Evolutionary conservation across 2,797 vertebrate species (phyloP).

Genomic region (Alca torda): DNA sequence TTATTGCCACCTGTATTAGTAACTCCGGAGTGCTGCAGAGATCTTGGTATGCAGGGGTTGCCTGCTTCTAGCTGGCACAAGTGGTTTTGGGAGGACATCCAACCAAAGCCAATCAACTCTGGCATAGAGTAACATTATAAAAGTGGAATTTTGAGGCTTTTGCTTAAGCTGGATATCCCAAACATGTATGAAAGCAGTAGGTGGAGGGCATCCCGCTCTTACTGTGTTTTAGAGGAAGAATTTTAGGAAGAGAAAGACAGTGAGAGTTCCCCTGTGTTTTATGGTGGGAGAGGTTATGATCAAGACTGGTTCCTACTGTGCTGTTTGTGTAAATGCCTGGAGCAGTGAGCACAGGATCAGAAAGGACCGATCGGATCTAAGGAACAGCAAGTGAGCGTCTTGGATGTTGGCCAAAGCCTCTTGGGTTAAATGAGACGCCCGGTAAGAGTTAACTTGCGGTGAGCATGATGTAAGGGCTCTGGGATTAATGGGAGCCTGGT

Average conservation of each 20-base stretch:
- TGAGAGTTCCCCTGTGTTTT: not conserved
- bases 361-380: not conserved
- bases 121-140: not conserved
- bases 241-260: not conserved
- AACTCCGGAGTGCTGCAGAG: not conserved
- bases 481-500: not conserved
- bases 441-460: conserved; percentile 33
- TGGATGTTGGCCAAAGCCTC: not conserved
- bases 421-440: not conserved
- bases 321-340: not conserved
- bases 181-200: not conserved
- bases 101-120: not conserved
- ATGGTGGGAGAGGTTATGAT: not conserved
- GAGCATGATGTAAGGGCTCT: conserved; percentile 29
- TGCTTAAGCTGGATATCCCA: not conserved
- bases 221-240: not conserved
- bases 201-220: not conserved
- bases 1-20: not conserved
- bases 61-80: not conserved
- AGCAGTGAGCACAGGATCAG: not conserved
- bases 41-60: not conserved
- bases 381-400: not conserved
- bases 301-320: not conserved
- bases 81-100: not conserved
- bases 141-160: not conserved